Evolutionary conservation across 1,140 invertebrate species (phyloP).

Genomic region (Asbolus verrucosus): DNA sequence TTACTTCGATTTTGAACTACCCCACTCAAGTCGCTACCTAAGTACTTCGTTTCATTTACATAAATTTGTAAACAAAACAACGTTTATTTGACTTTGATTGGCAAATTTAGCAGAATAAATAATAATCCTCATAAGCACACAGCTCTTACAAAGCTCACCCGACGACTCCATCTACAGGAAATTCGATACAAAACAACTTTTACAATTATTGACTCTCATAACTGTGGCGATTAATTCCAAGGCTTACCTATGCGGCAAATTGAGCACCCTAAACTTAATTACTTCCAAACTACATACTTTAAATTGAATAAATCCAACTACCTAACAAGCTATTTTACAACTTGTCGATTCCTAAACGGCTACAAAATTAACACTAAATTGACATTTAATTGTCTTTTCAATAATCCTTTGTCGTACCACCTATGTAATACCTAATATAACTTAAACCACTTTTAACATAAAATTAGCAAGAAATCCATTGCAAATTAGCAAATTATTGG

Average conservation of each 20-base stretch:
- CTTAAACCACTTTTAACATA: slow-evolving; percentile 19
- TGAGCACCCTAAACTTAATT: slow-evolving; percentile 21
- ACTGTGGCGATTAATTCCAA: slow-evolving; percentile 29
- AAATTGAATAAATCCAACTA: slow-evolving; percentile 30
- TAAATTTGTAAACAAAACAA: slow-evolving; percentile 46
- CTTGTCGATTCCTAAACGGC: slow-evolving; percentile 18
- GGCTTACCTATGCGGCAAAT: slow-evolving; percentile 26
- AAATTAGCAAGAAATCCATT: background rate
- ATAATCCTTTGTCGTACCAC: background rate
- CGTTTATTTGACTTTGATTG: slow-evolving; percentile 41
- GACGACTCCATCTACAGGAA: slow-evolving; percentile 14
- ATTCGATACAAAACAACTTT: slow-evolving; percentile 35
- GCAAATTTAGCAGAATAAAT: slow-evolving; percentile 39
- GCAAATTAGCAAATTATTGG: too few species aligned
- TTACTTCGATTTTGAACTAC: slow-evolving; percentile 44
- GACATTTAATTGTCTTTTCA: slow-evolving; percentile 30
- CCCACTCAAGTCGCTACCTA: slow-evolving; percentile 39
- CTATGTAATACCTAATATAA: too few species aligned
- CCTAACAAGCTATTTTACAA: slow-evolving; percentile 31
- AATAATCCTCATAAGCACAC: slow-evolving; percentile 31
- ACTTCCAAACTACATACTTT: slow-evolving; percentile 34
- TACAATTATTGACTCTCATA: slow-evolving; percentile 32
- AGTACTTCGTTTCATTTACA: slow-evolving; percentile 42
- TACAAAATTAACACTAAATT: slow-evolving; percentile 27
- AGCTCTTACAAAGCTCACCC: slow-evolving; percentile 29